Evolutionary conservation across 2,113 vertebrate species (phyloP), one percentile per base, ranked within the genome.

Genomic region (Elephantulus edwardii): DNA sequence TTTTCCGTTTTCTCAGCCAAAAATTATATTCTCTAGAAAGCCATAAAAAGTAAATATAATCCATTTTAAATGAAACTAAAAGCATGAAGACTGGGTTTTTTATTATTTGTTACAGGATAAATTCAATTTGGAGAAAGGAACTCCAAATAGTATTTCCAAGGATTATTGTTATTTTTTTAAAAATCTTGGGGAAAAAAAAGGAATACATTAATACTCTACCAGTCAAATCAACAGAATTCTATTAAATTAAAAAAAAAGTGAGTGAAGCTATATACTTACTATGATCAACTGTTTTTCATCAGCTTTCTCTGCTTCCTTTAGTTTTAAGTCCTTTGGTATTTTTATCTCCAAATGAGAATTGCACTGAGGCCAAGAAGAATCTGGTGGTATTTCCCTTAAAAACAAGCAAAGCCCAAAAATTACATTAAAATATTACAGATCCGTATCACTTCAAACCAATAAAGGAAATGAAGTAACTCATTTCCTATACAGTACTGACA

Each of bases 231-330:
- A 85, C 16, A 84, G 60, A 33, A 88, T 44, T 8, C 8, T 52
- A n/a, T n/a, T n/a, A n/a, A n/a, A n/a, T n/a, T n/a, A n/a, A n/a
- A n/a, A n/a, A 35, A 88, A 84, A 44, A 75, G 28, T 17, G 33
- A 20, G 7, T 82, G 30, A 85, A 81, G 19, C 46, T 89, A 30
- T 54, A 22, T 90, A 95, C 98, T 99, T 97, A 99, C 99, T 95
- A 98, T 98, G 74, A 98, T 97, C 74, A 98, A 97, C 94, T 99
- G 98, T 89, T 98, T 98, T 93, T 97, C 97, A 95, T 97, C 96
- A 92, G 98, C 98, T 97, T 98, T 98, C 89, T 98, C 98, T 38
- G 97, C 94, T 96, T 98, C 98, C 96, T 98, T 99, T 88, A 98
- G 86, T 95, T 98, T 98, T 93, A 97, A 96, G 88, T 98, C 98